phyloP scores from a whole-genome alignment of 1,140 invertebrate species.

The Lineus longissimus region DNA sequence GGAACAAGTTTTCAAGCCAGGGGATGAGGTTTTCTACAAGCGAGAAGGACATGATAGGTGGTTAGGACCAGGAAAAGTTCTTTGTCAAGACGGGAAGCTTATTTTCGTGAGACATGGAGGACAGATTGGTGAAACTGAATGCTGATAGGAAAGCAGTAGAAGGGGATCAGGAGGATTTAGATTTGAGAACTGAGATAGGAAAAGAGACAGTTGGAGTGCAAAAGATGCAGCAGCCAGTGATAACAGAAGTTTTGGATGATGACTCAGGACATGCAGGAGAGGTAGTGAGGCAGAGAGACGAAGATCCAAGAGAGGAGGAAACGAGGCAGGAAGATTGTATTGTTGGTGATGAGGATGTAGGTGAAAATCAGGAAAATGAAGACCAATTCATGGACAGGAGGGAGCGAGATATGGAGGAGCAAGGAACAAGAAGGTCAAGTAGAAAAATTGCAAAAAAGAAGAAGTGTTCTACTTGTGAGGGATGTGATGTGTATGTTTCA shows the following conservation, averaged over 20 bases:
- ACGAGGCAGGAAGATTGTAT: too few species aligned
- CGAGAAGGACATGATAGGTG: conserved; percentile 17
- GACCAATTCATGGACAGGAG: not conserved
- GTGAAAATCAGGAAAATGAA: not conserved
- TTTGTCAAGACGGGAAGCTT: conserved; percentile 22
- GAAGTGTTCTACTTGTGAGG: not conserved
- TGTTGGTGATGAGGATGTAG: not conserved
- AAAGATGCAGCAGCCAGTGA: too few species aligned
- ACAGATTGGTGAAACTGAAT: conserved; percentile 19
- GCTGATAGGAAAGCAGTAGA: too few species aligned
- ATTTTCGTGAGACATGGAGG: conserved; percentile 24
- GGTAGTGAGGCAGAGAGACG: too few species aligned
- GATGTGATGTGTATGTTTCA: not conserved
- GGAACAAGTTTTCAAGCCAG: conserved; percentile 19
- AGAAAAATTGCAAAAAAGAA: not conserved
- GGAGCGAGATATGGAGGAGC: not conserved
- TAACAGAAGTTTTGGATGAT: too few species aligned
- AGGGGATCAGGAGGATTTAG: too few species aligned
- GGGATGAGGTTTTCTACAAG: conserved; percentile 24
- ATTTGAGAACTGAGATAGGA: too few species aligned
- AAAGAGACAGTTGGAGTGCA: too few species aligned
- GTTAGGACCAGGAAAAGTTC: conserved; percentile 18
- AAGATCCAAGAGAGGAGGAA: too few species aligned
- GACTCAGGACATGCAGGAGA: too few species aligned
- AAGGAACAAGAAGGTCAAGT: not conserved